phyloP scores from a whole-genome alignment of 2,113 vertebrate genomes.

The Pomatostomus ruficeps region DNA sequence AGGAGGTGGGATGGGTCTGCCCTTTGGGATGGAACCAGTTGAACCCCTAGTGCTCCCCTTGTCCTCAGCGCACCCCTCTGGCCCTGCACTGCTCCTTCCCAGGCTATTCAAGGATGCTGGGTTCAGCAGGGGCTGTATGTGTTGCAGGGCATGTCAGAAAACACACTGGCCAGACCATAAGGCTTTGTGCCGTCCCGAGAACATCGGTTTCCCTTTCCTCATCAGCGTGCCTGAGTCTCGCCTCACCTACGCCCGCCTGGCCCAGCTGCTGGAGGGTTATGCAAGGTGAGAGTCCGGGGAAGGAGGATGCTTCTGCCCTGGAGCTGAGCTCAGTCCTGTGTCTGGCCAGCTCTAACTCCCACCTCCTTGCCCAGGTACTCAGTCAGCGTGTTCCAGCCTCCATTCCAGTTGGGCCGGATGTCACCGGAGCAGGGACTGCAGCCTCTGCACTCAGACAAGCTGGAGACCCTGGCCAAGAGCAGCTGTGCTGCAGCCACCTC shows the following conservation, averaged over 20 bases:
- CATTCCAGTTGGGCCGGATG: conserved; percentile 86
- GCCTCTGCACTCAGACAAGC: conserved; percentile 47
- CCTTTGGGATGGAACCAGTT: background rate
- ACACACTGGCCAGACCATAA: conserved; percentile 94
- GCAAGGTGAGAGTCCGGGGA: conserved; percentile 78
- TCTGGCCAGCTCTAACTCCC: background rate
- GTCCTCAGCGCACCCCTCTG: background rate
- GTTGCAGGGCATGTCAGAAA: conserved; percentile 86
- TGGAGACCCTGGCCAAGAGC: conserved; percentile 51
- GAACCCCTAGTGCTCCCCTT: rapidly evolving
- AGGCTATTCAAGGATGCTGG: rapidly evolving
- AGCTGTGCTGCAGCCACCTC: conserved; percentile 38
- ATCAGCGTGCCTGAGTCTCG: conserved; percentile 91
- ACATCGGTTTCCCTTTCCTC: conserved; percentile 92
- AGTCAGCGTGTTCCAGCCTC: conserved; percentile 95
- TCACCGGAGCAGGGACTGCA: conserved; percentile 80
- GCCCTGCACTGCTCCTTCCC: background rate
- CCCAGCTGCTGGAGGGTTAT: conserved; percentile 90
- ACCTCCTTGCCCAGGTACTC: conserved; percentile 78
- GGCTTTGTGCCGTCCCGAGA: conserved; percentile 86
- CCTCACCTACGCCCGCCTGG: conserved; percentile 85
- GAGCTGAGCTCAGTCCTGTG: background rate
- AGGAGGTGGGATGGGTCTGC: background rate
- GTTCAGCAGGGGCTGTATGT: background rate
- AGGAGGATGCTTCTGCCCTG: rapidly evolving